Conservation (phyloP, 2,888 invertebrate species). For the Drosophila percnosoma region DNA sequence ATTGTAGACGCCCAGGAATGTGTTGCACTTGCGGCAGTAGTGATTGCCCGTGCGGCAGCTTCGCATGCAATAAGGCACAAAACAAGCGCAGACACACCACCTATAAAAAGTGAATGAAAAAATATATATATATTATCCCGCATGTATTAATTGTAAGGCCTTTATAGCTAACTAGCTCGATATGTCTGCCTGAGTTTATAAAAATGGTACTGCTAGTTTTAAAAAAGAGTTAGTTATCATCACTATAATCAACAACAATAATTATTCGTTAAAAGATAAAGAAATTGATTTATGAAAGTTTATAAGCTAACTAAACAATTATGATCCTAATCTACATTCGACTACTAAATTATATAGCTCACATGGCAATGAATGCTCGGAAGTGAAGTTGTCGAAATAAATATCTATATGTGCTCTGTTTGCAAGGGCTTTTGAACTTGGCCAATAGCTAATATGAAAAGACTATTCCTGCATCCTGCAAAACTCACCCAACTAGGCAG, state of each 20-base stretch:
- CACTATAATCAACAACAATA: neutral
- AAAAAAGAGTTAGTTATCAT: no score
- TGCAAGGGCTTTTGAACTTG: neutral
- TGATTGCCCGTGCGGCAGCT: conserved; percentile 84
- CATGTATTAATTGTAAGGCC: no score
- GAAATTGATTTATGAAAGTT: neutral
- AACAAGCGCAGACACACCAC: conserved; percentile 84
- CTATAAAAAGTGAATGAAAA: conserved; percentile 42
- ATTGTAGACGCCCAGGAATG: conserved; percentile 81
- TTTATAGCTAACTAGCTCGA: neutral
- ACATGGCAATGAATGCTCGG: neutral
- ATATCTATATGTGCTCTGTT: neutral
- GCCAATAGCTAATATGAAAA: neutral
- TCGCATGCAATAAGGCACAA: conserved; percentile 83
- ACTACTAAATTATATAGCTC: neutral
- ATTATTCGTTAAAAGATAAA: neutral
- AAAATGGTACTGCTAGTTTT: neutral
- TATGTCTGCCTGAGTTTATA: neutral
- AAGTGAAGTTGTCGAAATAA: neutral
- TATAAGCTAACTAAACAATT: neutral
- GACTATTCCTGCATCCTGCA: no score
- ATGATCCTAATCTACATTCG: neutral
- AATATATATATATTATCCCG: no score
- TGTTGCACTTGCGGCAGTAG: conserved; percentile 83
- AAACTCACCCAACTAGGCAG: conserved; percentile 81